Conservation (phyloP, 2,888 invertebrate genomes). For the Diachrysia chrysitis region DNA sequence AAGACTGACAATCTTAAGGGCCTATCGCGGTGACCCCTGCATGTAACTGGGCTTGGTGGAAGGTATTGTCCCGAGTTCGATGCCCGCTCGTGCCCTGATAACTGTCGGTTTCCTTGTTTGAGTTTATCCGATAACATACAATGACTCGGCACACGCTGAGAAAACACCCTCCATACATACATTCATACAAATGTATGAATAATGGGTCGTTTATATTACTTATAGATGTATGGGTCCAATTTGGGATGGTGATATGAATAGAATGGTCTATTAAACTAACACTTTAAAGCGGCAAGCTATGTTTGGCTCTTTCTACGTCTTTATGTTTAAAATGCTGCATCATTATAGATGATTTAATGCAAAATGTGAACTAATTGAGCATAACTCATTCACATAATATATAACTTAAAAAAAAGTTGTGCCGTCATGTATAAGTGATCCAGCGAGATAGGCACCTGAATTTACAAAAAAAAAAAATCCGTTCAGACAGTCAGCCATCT, state of each 20-base stretch:
- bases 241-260: neutral
- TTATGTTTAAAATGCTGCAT: no score
- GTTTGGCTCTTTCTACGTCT: neutral
- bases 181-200: constrained; percentile 19
- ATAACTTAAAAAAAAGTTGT: no score
- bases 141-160: constrained; percentile 45
- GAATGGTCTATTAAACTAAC: neutral
- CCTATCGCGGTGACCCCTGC: constrained; percentile 39
- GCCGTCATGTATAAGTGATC: no score
- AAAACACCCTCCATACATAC: constrained; percentile 46
- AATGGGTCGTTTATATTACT: constrained; percentile 11
- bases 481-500: no score
- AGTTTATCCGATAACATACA: constrained; percentile 66
- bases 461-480: no score
- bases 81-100: constrained; percentile 67
- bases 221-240: constrained; percentile 7
- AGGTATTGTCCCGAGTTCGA: constrained; percentile 62
- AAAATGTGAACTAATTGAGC: no score
- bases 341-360: no score
- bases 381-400: no score
- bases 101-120: constrained; percentile 64
- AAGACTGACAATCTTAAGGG: constrained; percentile 35
- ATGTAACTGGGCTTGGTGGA: constrained; percentile 45
- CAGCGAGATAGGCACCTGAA: no score
- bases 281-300: neutral